These are phyloP conservation scores for Rhadinocentrus ornatus DNA, from an alignment of 2,797 vertebrate genomes.

Conservation along the genomic window DNA sequence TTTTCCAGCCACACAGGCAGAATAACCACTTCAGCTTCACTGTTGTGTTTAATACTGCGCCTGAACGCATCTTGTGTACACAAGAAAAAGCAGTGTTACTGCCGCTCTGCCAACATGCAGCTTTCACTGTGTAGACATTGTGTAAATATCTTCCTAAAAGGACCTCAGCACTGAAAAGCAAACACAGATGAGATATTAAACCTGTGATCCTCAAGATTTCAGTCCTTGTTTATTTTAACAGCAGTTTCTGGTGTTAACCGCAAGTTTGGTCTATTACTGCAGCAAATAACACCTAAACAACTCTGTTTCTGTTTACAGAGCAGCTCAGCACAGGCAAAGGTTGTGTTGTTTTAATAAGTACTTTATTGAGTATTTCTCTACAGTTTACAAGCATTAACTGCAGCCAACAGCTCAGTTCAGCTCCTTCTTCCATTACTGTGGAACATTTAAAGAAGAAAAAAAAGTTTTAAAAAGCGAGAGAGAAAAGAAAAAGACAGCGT, in stretches of 20 bases:
- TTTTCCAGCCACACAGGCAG: slow-evolving; percentile 22
- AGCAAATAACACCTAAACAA: slow-evolving; percentile 8
- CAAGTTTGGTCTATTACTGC: slow-evolving; percentile 1
- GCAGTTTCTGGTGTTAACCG: slow-evolving; percentile 13
- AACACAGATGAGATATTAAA: slow-evolving; percentile 31
- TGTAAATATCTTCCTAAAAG: slow-evolving; percentile 10
- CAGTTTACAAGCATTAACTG: slow-evolving; percentile 4
- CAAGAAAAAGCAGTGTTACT: not conserved
- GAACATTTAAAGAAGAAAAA: slow-evolving; percentile 9
- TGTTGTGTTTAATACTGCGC: not conserved
- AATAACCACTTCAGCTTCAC: not conserved
- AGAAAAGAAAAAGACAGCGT: not conserved
- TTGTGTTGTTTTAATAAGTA: slow-evolving; percentile 10
- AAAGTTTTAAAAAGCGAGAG: not conserved
- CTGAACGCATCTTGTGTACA: slow-evolving; percentile 19
- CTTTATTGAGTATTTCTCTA: slow-evolving; percentile 16
- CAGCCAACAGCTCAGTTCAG: not conserved
- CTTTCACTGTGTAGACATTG: slow-evolving; percentile 1
- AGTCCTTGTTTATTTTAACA: slow-evolving; percentile 18
- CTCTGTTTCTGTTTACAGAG: slow-evolving; percentile 13
- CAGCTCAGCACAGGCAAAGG: slow-evolving; percentile 7
- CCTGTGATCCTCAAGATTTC: slow-evolving; percentile 23
- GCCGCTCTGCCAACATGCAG: slow-evolving; percentile 2
- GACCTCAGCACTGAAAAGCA: not conserved
- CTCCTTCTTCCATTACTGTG: not conserved